These are phyloP conservation scores for Gymnoscopelus microlampas DNA, from an alignment of 2,797 vertebrate genomes.

Conservation along the genomic window DNA sequence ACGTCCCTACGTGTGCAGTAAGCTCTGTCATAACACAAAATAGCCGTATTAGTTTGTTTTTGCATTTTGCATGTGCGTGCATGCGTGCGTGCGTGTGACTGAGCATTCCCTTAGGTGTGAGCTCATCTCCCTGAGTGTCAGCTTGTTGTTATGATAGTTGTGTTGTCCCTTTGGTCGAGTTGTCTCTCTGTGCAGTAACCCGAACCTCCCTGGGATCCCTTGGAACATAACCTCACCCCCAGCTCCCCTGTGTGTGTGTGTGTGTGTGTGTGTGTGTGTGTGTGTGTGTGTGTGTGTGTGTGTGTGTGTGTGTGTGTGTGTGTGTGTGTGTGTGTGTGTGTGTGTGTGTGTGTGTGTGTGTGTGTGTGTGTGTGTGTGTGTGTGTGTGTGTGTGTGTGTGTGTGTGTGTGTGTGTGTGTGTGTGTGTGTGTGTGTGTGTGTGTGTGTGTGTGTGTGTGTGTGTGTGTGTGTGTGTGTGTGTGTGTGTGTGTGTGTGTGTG, in stretches of 20 bases:
- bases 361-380: constrained; percentile 14
- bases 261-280: constrained; percentile 14
- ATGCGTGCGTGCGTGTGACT: constrained; percentile 13
- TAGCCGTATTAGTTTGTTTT: not conserved
- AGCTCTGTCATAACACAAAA: too few relatives aligned
- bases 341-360: constrained; percentile 22
- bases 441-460: constrained; percentile 24
- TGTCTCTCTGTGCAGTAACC: constrained; percentile 53
- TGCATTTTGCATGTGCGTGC: constrained; percentile 19
- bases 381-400: constrained; percentile 26
- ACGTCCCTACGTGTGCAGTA: too few relatives aligned
- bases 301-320: constrained; percentile 13
- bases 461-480: constrained; percentile 16
- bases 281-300: constrained; percentile 19
- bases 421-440: constrained; percentile 24
- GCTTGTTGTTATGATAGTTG: constrained; percentile 59
- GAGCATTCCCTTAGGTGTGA: constrained; percentile 35
- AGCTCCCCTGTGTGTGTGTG: constrained; percentile 19
- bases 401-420: constrained; percentile 13
- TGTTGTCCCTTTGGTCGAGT: constrained; percentile 58
- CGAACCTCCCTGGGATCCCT: constrained; percentile 53
- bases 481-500: constrained; percentile 26
- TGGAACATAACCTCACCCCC: constrained; percentile 43
- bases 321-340: constrained; percentile 17
- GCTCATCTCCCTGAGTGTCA: constrained; percentile 29